Evolutionary conservation across 2,888 invertebrate species (phyloP).

Genomic region (Asteroscopus sphinx): DNA sequence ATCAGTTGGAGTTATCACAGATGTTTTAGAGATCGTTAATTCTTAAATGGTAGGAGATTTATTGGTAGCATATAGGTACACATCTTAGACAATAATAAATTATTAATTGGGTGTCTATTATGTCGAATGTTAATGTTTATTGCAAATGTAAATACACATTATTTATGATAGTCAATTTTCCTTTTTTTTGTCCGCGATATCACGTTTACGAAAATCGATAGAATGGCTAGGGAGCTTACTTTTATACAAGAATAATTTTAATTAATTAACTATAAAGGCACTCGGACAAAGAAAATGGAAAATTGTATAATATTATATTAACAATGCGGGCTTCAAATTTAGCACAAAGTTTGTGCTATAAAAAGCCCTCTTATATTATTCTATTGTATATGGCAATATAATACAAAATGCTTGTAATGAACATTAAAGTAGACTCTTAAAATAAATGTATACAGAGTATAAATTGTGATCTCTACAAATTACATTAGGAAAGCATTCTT

Average conservation of each 20-base stretch:
- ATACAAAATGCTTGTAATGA: constrained; percentile 35
- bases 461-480: constrained; percentile 34
- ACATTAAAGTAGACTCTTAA: constrained; percentile 32
- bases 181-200: constrained; percentile 37
- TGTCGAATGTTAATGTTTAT: constrained; percentile 56
- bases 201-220: constrained; percentile 6
- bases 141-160: constrained; percentile 46
- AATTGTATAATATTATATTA: constrained; percentile 19
- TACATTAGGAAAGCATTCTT: no score
- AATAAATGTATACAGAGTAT: constrained; percentile 34
- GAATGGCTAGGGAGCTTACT: constrained; percentile 21
- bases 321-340: constrained; percentile 8
- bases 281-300: constrained; percentile 36
- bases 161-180: constrained; percentile 45
- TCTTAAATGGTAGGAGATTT: constrained; percentile 84
- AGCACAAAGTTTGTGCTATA: constrained; percentile 14
- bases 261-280: constrained; percentile 14
- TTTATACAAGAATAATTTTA: constrained; percentile 18
- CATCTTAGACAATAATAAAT: constrained; percentile 64
- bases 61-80: constrained; percentile 70
- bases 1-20: constrained; percentile 88
- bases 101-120: constrained; percentile 68
- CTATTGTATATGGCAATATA: constrained; percentile 32
- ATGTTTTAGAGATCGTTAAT: constrained; percentile 88
- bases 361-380: constrained; percentile 17